Percentiles rank a stretch among this genome's conserved stretches.
phyloP scores from a whole-genome alignment of 1,140 invertebrate species.

The Cepaea nemoralis region DNA sequence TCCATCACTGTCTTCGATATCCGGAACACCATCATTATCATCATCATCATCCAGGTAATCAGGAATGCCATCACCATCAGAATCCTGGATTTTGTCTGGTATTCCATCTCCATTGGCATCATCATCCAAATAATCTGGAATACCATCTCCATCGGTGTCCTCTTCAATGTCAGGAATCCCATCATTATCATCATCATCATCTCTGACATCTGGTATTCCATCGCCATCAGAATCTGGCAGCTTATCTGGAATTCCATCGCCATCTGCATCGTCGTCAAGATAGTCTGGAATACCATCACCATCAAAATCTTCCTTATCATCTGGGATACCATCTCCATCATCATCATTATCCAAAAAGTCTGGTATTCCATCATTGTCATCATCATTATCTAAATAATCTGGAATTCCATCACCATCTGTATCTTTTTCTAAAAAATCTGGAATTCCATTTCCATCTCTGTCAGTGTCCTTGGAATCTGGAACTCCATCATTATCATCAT shows the following conservation, averaged over 20 bases:
- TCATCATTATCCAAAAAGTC: conserved; percentile 62
- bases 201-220: conserved; percentile 67
- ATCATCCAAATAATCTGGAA: conserved; percentile 58
- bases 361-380: conserved; percentile 67
- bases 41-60: conserved; percentile 50
- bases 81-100: conserved; percentile 44
- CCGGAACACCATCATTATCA: conserved; percentile 61
- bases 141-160: conserved; percentile 60
- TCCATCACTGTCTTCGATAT: conserved; percentile 55
- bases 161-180: conserved; percentile 61
- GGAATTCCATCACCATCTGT: conserved; percentile 62
- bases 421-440: conserved; percentile 57
- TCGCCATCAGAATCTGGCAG: conserved; percentile 61
- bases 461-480: conserved; percentile 56
- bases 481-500: conserved; percentile 66
- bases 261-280: conserved; percentile 65
- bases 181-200: conserved; percentile 66
- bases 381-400: conserved; percentile 66
- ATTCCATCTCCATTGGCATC: conserved; percentile 67
- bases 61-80: conserved; percentile 33
- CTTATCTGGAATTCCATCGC: conserved; percentile 64
- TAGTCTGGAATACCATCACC: conserved; percentile 70
- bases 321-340: conserved; percentile 62
- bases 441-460: conserved; percentile 63
- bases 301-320: conserved; percentile 61